Conservation (phyloP, 1,140 invertebrate species). For the Tribolium castaneum region DNA sequence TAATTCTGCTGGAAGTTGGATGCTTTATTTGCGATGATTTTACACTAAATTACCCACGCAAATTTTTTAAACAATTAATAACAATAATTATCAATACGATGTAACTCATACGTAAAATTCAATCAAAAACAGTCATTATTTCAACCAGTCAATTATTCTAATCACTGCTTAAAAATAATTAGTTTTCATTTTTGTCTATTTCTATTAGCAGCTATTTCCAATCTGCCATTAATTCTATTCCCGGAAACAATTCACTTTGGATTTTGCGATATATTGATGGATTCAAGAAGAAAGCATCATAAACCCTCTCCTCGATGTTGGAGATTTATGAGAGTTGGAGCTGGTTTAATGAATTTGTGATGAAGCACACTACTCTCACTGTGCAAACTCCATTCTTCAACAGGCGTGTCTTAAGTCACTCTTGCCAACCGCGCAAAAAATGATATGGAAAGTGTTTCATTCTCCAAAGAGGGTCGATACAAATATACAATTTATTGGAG, state of each 20-base stretch:
- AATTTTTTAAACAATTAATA: too few species aligned
- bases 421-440: background rate
- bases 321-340: conserved; percentile 7
- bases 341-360: conserved; percentile 31
- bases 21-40: background rate
- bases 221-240: background rate
- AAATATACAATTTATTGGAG: background rate
- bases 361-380: conserved; percentile 1
- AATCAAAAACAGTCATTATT: too few species aligned
- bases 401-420: conserved; percentile 1
- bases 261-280: conserved; percentile 14
- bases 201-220: background rate
- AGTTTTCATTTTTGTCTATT: background rate
- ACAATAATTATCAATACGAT: too few species aligned
- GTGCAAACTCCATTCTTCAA: background rate
- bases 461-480: background rate
- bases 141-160: too few species aligned
- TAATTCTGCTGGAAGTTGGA: background rate
- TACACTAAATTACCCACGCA: too few species aligned
- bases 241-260: background rate
- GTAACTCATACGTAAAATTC: too few species aligned
- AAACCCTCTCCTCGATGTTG: conserved; percentile 6
- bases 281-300: conserved; percentile 4
- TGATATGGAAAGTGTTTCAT: background rate
- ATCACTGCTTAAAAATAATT: background rate